Base-by-base conservation (phyloP, 2,113 vertebrate species). In the Gadus chalcogrammus region DNA sequence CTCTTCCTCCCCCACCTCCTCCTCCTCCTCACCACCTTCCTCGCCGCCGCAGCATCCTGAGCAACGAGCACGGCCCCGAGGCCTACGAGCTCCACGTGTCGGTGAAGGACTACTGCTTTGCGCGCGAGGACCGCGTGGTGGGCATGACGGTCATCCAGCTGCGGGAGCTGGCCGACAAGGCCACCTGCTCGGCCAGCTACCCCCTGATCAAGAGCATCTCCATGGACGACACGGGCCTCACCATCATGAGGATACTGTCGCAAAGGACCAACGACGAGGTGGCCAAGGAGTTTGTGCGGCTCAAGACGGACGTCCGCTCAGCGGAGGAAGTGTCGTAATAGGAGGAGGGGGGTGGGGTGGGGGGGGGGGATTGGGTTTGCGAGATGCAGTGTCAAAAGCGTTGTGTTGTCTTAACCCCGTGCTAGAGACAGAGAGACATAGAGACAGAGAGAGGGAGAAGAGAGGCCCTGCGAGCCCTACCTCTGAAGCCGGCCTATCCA, bases 91-190 rank as follows among this genome's bases (percentile, higher is more conserved):
- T 99, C 28, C 97, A 99, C 79, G 79, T 99, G 15, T 95, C 95
- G 0, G 96, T 99, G 75, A 99, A 99, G 79, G 97, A 99, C 87
- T 99, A 99, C 88, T 99, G 97, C 92, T 99, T 99, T 8, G 97
- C 97, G 15, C 90, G 97, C 0, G 97, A 99, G 75, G 97, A 99
- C 74, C 94, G 95, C 38, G 15, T 97, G 60, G 91, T 99, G 0
- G 97, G 97, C 68, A 94, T 98, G 95, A 92, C 96, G 0, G 96
- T 99, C 13, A 94, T 99, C 82, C 97, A 93, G 86, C 93, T 99
- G 65, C 89, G 90, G n/a, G 91, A 84, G 81, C 88, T 97, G 52
- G 91, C 88, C 0, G 97, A 97, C 66, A 93, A 90, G 61, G 94
- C 94, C 8, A 89, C 93, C 89, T 85, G 92, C 15, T 85, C 92